A percentile compares a stretch with the other conserved stretches of the same genome.
phyloP scores from a whole-genome alignment of 2,113 vertebrate genomes.

The Phalacrocorax pelagicus region DNA sequence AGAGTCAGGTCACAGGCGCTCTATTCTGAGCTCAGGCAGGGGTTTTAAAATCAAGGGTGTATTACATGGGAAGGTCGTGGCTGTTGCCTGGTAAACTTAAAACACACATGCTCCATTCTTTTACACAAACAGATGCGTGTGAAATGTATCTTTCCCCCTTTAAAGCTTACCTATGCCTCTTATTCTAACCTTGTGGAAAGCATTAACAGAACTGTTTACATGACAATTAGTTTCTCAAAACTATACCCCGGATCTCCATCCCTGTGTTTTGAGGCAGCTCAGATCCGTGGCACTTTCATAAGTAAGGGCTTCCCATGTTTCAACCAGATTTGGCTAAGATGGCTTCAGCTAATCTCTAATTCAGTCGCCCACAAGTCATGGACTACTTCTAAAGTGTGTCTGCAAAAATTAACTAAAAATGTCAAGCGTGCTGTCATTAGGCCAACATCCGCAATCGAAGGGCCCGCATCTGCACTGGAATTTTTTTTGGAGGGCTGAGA shows the following conservation, averaged over 20 bases:
- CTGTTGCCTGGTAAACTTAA: not conserved
- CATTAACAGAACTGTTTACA: not conserved
- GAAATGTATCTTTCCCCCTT: not conserved
- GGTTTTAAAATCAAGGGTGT: not conserved
- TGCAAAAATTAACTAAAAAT: not conserved
- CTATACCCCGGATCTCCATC: not conserved
- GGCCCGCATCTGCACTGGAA: not conserved
- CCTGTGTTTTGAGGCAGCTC: not conserved
- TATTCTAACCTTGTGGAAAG: not conserved
- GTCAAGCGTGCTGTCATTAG: not conserved
- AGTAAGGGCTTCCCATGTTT: not conserved
- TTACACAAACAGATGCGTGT: not conserved
- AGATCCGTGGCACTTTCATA: not conserved
- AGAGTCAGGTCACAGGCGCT: not conserved
- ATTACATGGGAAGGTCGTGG: not conserved
- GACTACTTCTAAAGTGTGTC: not conserved
- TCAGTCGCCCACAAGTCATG: not conserved
- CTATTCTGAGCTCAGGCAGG: not conserved
- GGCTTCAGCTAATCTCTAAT: not conserved
- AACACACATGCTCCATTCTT: not conserved
- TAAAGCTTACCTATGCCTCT: not conserved
- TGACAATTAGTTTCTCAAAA: not conserved
- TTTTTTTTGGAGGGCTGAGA: not conserved
- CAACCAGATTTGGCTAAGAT: not conserved
- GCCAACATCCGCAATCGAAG: not conserved